Base-by-base conservation (phyloP, 2,888 invertebrate genomes). In the Brachypterus glaber region DNA sequence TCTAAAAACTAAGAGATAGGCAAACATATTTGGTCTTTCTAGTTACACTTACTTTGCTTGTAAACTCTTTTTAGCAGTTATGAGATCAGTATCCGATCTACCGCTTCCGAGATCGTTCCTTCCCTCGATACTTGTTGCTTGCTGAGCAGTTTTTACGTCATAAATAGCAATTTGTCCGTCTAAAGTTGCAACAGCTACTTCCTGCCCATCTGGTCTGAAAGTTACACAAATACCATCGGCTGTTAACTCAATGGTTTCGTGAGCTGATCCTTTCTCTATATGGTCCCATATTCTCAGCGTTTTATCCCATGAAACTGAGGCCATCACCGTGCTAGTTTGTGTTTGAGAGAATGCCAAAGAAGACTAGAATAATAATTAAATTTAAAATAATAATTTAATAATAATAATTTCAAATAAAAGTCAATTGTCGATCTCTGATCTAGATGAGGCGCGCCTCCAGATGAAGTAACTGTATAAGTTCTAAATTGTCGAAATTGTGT, bases 221-320 rank as follows among this genome's bases (percentile, higher is more conserved):
- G 77, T 75, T 0, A 96, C 83, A 47, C 81, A 82, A 26, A 93
- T 64, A 0, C 82, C 91, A 64, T 96, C 96, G 0, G 85, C 70
- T 0, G 73, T 66, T 7, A 95, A 65, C 43, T 77, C 73, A 27
- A 96, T 73, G 0, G 84, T 81, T 68, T 96, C 95, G 51, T 83
- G 82, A 4, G 78, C 76, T 0, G 83, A 77, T 40, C 82, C 84
- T 50, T 70, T 77, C 58, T 89, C 88, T 26, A 95, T 76, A 4
- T 91, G 83, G 64, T 93, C 86, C 96, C 97, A 97, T 32, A 97
- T 68, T 53, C 81, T 75, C 2, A 96, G 69, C 0, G 90, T 87
- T 64, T 86, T 85, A 67, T 99, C 98, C 96, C 97, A 97, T 14
- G 93, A 92, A 2, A 80, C 84, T 0, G 93, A 92, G 0, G 80